phyloP scores from a whole-genome alignment of 2,888 invertebrate genomes.

The Endomychus coccineus region DNA sequence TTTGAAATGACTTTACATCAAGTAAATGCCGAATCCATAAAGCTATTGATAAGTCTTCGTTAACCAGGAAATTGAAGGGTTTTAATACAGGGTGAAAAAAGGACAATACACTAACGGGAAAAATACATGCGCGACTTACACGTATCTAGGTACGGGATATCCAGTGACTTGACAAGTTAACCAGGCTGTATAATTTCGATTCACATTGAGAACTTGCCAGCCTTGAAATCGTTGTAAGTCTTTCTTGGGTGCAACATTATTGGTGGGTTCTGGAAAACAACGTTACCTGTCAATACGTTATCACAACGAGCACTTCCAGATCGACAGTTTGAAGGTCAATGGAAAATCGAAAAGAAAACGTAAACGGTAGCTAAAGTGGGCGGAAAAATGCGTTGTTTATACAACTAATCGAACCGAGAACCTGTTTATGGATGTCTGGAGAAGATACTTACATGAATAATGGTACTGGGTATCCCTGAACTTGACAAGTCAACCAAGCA shows the following conservation, averaged over 20 bases:
- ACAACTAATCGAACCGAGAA: too few relatives aligned
- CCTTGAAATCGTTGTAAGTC: constrained; percentile 48
- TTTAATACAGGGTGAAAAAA: too few relatives aligned
- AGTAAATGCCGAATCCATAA: too few relatives aligned
- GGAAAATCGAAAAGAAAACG: not conserved
- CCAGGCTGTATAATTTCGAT: constrained; percentile 48
- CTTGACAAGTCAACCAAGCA: constrained; percentile 59
- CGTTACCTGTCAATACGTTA: too few relatives aligned
- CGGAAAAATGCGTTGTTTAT: too few relatives aligned
- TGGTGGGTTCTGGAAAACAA: constrained; percentile 51
- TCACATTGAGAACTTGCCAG: constrained; percentile 54
- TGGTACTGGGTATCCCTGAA: constrained; percentile 50
- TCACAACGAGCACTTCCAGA: not conserved
- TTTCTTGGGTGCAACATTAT: constrained; percentile 55
- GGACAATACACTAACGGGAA: too few relatives aligned
- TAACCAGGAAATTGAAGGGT: too few relatives aligned
- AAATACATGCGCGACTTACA: constrained; percentile 34
- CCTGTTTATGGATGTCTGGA: too few relatives aligned
- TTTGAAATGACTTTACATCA: too few relatives aligned
- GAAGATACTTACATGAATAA: constrained; percentile 48
- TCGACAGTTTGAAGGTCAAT: not conserved
- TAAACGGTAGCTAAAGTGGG: too few relatives aligned
- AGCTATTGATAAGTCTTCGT: too few relatives aligned
- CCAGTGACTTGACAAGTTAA: constrained; percentile 59
- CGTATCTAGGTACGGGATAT: constrained; percentile 45